Percentiles rank a stretch among this genome's conserved stretches.
These are phyloP conservation scores for Premnoplex brunnescens DNA, from an alignment of 2,797 vertebrate species.

Conservation along the genomic window DNA sequence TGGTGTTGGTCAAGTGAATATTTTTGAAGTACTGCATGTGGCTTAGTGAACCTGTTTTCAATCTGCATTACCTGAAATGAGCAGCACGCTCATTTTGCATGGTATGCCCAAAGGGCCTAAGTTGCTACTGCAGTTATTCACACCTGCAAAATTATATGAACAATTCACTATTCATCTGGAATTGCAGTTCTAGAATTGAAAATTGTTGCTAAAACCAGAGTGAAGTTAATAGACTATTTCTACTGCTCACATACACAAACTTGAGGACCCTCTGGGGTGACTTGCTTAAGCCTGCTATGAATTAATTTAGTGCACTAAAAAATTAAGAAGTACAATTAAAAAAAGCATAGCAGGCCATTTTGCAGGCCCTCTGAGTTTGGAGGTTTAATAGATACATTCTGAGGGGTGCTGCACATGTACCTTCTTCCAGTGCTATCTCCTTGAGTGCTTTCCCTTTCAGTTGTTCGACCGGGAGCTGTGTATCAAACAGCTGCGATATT, in stretches of 20 bases:
- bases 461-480: constrained; percentile 92
- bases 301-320: neutral
- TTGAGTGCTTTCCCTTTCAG: constrained; percentile 67
- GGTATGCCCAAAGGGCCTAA: neutral
- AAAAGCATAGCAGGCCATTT: neutral
- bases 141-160: neutral
- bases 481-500: constrained; percentile 90
- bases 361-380: neutral
- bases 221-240: neutral
- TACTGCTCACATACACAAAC: neutral
- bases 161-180: neutral
- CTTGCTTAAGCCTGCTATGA: neutral
- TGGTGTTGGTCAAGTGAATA: neutral
- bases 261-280: neutral
- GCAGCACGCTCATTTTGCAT: neutral
- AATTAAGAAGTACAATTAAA: neutral
- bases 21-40: neutral
- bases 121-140: neutral
- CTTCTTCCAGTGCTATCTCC: neutral
- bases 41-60: neutral
- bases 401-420: neutral
- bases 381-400: neutral
- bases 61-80: neutral
- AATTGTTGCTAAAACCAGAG: neutral
- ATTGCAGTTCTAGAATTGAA: neutral